Conservation (phyloP, 2,888 invertebrate genomes). For the Tuberolachnus salignus region DNA sequence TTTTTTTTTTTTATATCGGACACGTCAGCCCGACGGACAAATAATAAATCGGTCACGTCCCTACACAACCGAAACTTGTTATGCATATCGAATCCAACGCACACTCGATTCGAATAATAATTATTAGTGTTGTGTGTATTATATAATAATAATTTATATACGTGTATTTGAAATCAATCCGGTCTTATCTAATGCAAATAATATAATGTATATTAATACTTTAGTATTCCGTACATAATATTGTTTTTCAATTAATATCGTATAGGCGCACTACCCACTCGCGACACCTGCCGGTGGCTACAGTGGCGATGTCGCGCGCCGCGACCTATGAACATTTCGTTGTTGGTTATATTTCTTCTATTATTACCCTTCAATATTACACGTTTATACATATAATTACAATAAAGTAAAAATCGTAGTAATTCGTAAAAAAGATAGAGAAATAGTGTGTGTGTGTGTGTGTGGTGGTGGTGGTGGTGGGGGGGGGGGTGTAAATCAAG, state of each 20-base stretch:
- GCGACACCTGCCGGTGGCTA: not conserved
- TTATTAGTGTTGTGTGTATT: slow-evolving; percentile 1
- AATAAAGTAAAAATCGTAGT: too few species aligned
- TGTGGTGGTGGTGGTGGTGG: too few species aligned
- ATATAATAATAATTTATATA: too few species aligned
- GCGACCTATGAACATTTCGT: slow-evolving; percentile 3
- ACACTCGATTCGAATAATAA: not conserved
- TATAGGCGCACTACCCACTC: not conserved
- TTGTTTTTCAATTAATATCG: slow-evolving; percentile 48
- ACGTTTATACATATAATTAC: too few species aligned
- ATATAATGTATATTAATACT: not conserved
- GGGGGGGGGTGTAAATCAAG: too few species aligned
- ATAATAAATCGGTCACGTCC: slow-evolving; percentile 42
- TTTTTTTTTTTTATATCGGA: too few species aligned
- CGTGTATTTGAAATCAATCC: slow-evolving; percentile 19
- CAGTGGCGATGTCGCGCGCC: slow-evolving; percentile 22
- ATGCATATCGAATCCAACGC: slow-evolving; percentile 27
- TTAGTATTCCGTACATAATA: slow-evolving; percentile 15
- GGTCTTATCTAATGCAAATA: slow-evolving; percentile 34
- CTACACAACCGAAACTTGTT: slow-evolving; percentile 42
- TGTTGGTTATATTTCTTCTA: slow-evolving; percentile 6
- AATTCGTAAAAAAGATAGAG: too few species aligned
- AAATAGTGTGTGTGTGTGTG: too few species aligned
- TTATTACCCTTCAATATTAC: too few species aligned
- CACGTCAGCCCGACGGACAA: too few species aligned